Evolutionary conservation across 1,140 invertebrate species (phyloP).

Genomic region (Acromyrmex echinatior): DNA sequence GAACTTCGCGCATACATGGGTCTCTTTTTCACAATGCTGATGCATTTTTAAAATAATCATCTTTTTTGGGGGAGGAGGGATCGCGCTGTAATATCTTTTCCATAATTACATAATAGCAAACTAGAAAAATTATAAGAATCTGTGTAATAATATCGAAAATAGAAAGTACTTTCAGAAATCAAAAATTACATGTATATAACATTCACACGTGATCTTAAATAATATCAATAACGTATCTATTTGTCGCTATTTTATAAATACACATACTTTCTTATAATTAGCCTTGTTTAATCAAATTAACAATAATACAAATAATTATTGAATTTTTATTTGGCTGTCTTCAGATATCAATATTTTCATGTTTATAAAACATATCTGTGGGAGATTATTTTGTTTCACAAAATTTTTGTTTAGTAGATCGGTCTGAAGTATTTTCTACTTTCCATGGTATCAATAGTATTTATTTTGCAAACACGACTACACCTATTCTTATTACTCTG

Average conservation of each 20-base stretch:
- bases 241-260: conserved; percentile 1
- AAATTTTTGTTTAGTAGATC: conserved; percentile 36
- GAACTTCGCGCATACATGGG: not conserved
- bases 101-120: not conserved
- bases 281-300: conserved; percentile 17
- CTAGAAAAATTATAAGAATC: not conserved
- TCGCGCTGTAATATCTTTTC: not conserved
- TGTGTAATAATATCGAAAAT: conserved; percentile 44
- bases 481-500: conserved; percentile 32
- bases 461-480: conserved; percentile 41
- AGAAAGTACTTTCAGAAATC: conserved; percentile 59
- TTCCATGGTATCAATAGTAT: conserved; percentile 39
- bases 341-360: conserved; percentile 55
- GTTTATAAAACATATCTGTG: conserved; percentile 49
- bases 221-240: conserved; percentile 15
- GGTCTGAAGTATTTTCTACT: conserved; percentile 63
- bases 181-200: conserved; percentile 27
- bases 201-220: not conserved
- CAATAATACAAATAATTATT: conserved; percentile 41
- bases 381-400: conserved; percentile 31
- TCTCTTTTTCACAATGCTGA: conserved; percentile 50
- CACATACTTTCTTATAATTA: conserved; percentile 10
- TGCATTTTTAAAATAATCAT: conserved; percentile 30
- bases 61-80: not conserved
- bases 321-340: conserved; percentile 50